These are phyloP conservation scores for Xanthorhoe spadicearia DNA, from an alignment of 2,888 invertebrate genomes.

Conservation along the genomic window DNA sequence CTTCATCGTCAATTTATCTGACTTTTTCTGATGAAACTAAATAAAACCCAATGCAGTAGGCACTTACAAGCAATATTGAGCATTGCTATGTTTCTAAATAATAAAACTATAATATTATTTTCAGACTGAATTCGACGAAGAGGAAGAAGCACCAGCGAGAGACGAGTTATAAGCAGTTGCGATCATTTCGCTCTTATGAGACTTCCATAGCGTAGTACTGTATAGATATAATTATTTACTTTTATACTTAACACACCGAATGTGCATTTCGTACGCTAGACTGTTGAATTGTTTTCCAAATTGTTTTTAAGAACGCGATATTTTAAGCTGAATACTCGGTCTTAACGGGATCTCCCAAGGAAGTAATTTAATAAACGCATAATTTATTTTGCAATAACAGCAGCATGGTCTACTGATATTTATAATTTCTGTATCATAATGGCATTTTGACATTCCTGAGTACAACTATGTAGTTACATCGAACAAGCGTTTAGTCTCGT, in stretches of 20 bases:
- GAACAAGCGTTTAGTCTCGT: constrained; percentile 65
- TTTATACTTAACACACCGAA: constrained; percentile 58
- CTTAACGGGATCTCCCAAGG: constrained; percentile 49
- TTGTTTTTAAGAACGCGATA: constrained; percentile 60
- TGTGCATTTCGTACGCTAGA: constrained; percentile 74
- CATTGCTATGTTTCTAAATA: neutral
- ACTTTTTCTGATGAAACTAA: too few relatives aligned
- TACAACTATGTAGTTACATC: constrained; percentile 64
- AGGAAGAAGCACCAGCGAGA: constrained; percentile 89
- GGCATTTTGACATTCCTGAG: constrained; percentile 67
- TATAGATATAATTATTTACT: constrained; percentile 77
- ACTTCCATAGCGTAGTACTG: constrained; percentile 80
- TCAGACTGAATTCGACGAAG: constrained; percentile 87
- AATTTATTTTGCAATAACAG: constrained; percentile 73
- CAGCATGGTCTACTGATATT: constrained; percentile 67
- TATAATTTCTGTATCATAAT: constrained; percentile 84
- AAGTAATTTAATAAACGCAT: constrained; percentile 66
- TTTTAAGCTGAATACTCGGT: constrained; percentile 62
- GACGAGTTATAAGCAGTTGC: constrained; percentile 89
- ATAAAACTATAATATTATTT: constrained; percentile 32
- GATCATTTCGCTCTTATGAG: constrained; percentile 61
- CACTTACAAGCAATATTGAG: too few relatives aligned
- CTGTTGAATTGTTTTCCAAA: constrained; percentile 64
- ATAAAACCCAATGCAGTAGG: too few relatives aligned
- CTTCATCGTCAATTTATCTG: too few relatives aligned